Conservation (phyloP, 2,888 invertebrate species). For the Pogonocherus hispidulus region DNA sequence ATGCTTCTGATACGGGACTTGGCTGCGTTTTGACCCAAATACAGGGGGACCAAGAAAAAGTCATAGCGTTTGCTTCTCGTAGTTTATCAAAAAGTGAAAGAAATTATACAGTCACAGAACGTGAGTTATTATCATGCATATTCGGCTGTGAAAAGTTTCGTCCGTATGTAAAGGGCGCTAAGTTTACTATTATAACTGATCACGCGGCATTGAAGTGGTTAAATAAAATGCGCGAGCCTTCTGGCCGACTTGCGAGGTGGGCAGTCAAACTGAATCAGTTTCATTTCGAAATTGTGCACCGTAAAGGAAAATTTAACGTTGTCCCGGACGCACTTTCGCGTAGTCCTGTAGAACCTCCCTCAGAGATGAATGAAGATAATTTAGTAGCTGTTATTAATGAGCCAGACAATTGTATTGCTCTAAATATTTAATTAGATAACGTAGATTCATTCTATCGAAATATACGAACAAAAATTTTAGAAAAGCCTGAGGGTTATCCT, state of each 20-base stretch:
- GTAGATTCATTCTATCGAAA: conserved; percentile 26
- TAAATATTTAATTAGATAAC: conserved; percentile 17
- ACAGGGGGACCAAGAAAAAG: conserved; percentile 34
- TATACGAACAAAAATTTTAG: conserved; percentile 29
- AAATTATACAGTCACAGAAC: neutral
- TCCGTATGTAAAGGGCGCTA: neutral
- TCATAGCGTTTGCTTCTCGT: conserved; percentile 34
- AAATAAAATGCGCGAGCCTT: neutral
- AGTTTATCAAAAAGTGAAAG: conserved; percentile 27
- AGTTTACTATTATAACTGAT: conserved; percentile 4
- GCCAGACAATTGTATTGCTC: neutral
- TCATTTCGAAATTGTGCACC: conserved; percentile 6
- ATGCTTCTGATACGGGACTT: conserved; percentile 53
- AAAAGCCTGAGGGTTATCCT: conserved; percentile 24
- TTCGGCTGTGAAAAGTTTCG: neutral
- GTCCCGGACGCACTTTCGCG: conserved; percentile 23
- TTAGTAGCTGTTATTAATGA: neutral
- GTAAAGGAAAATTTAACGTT: neutral
- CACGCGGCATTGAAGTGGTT: neutral
- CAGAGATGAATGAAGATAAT: neutral
- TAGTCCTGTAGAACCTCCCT: neutral
- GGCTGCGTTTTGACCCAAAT: conserved; percentile 50
- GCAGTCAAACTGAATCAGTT: conserved; percentile 16
- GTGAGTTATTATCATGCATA: neutral
- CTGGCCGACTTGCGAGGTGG: conserved; percentile 16